phyloP scores from a whole-genome alignment of 2,888 invertebrate species.

The Neelides folsomi region DNA sequence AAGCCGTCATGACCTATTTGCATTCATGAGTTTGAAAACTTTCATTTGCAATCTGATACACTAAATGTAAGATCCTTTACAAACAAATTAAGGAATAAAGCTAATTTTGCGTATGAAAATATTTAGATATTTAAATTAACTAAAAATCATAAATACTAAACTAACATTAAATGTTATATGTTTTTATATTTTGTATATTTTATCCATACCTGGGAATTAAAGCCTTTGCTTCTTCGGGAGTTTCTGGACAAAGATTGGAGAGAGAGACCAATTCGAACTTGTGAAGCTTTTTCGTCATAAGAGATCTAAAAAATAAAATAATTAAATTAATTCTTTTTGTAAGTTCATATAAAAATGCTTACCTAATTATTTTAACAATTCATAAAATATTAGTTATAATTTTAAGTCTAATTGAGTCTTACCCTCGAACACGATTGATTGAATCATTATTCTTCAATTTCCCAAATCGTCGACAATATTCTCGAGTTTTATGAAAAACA shows the following conservation, averaged over 20 bases:
- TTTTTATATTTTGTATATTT: neutral
- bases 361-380: too few relatives aligned
- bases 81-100: too few relatives aligned
- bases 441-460: constrained; percentile 98
- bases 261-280: constrained; percentile 96
- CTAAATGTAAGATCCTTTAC: too few relatives aligned
- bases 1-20: neutral
- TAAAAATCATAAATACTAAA: too few relatives aligned
- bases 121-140: too few relatives aligned
- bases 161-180: neutral
- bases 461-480: constrained; percentile 88
- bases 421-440: constrained; percentile 90
- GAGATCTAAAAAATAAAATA: constrained; percentile 54
- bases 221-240: constrained; percentile 95
- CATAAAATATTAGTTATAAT: too few relatives aligned
- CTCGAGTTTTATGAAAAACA: constrained; percentile 94
- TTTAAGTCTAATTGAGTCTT: constrained; percentile 15
- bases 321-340: too few relatives aligned
- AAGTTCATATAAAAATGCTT: too few relatives aligned
- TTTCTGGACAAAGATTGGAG: constrained; percentile 97
- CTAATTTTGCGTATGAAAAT: too few relatives aligned
- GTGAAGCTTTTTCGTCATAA: constrained; percentile 88
- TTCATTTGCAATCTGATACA: too few relatives aligned
- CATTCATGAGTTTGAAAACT: too few relatives aligned
- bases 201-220: constrained; percentile 61